Evolutionary conservation across 2,888 invertebrate species (phyloP), one percentile per base, ranked within the genome.

Genomic region (Uloborus plumipes): DNA sequence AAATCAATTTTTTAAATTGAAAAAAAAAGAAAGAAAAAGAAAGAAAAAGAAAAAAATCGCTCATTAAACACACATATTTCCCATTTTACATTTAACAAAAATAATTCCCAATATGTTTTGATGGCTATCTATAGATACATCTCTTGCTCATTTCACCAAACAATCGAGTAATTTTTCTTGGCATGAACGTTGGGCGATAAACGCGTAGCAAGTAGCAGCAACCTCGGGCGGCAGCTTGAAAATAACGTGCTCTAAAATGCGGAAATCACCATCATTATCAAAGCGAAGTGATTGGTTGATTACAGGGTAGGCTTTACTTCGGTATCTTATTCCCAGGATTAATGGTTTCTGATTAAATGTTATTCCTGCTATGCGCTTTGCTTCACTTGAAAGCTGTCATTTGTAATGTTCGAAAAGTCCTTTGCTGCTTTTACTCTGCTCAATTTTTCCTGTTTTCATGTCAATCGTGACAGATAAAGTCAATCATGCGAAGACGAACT

Each of bases 281-380:
- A 64, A 49, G 47, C 53, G 13, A 69, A 47, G 50, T 75, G 80
- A 81, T 81, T 81, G 64, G 80, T 70, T 81, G 80, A 81, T 81
- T 81, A 64, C 70, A 75, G 80, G 80, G 80, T 80, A 61, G 47
- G 50, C 55, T 49, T 22, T 26, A 31, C 67, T 26, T 53, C 74
- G 65, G 70, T 70, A 81, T 70, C 74, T 64, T 81, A 69, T 69
- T 81, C 73, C 64, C 20, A 58, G 74, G 51, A 74, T 81, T 81
- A 74, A 80, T 39, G 70, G 61, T 62, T 64, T 53, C 74, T 81
- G 69, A 81, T 81, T 81, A 74, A 74, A 81, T 81, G 74, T 81
- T 74, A 74, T 65, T 70, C 58, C 50, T 14, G 69, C 65, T 64
- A 64, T 64, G 55, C 62, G 69, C 69, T 70, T 64, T 70, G 47